These are phyloP conservation scores for Drepana arcuata DNA, from an alignment of 1,140 invertebrate genomes.

Conservation along the genomic window DNA sequence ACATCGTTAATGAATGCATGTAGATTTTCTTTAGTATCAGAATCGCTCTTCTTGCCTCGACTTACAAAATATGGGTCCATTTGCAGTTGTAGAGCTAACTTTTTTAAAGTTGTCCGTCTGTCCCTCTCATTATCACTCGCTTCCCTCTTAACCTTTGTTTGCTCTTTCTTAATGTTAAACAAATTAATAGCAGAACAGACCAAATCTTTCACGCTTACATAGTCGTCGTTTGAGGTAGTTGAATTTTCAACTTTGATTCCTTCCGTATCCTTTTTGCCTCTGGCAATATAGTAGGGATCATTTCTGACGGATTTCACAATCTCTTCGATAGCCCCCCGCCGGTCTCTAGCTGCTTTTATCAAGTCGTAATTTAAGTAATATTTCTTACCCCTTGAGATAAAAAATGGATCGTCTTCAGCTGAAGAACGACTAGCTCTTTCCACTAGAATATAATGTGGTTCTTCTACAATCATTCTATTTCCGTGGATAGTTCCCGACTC, in stretches of 20 bases:
- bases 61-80: constrained; percentile 61
- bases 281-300: constrained; percentile 59
- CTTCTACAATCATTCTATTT: constrained; percentile 51
- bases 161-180: constrained; percentile 22
- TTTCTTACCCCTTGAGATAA: constrained; percentile 58
- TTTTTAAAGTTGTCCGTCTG: constrained; percentile 51
- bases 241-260: constrained; percentile 20
- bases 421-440: constrained; percentile 55
- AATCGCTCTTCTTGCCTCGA: constrained; percentile 50
- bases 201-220: constrained; percentile 41
- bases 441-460: constrained; percentile 57
- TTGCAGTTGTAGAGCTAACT: constrained; percentile 51
- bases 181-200: constrained; percentile 47
- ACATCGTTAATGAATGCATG: constrained; percentile 39
- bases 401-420: constrained; percentile 53
- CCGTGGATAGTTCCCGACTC: constrained; percentile 41
- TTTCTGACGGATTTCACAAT: constrained; percentile 54
- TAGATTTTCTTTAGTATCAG: constrained; percentile 17
- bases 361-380: constrained; percentile 23
- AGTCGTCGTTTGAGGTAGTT: constrained; percentile 18
- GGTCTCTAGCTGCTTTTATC: constrained; percentile 27
- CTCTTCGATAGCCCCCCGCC: constrained; percentile 54
- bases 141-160: constrained; percentile 38
- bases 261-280: constrained; percentile 46
- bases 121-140: constrained; percentile 41